Evolutionary conservation across 2,888 invertebrate species (phyloP).

Genomic region (Papilio demoleus): DNA sequence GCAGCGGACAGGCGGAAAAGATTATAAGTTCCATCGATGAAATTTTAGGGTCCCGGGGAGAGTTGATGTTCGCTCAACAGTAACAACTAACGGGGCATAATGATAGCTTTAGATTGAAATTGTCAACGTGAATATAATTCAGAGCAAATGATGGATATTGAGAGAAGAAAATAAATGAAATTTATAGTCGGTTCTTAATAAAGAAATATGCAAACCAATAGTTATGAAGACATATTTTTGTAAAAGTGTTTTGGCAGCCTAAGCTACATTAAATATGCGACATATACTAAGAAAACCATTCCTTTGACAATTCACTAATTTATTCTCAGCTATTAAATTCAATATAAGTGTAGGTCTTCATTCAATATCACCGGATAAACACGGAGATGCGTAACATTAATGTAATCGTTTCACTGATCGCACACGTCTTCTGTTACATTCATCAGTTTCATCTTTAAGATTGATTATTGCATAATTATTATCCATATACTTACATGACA

Average conservation of each 20-base stretch:
- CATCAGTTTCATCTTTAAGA: conserved; percentile 15
- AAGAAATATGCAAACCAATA: too few species aligned
- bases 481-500: conserved; percentile 66
- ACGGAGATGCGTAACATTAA: background rate
- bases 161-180: background rate
- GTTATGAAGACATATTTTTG: too few species aligned
- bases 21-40: conserved; percentile 60
- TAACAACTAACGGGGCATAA: conserved; percentile 50
- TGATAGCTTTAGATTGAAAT: conserved; percentile 44
- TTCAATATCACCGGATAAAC: conserved; percentile 1
- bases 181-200: too few species aligned
- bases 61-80: conserved; percentile 50
- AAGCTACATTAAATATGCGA: too few species aligned
- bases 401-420: conserved; percentile 20
- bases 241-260: too few species aligned
- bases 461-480: conserved; percentile 14
- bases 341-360: background rate
- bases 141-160: conserved; percentile 16
- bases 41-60: conserved; percentile 61
- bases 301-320: background rate
- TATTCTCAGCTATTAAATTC: background rate
- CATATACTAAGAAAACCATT: too few species aligned
- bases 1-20: conserved; percentile 63
- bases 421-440: conserved; percentile 16
- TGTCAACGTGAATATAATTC: conserved; percentile 42